Evolutionary conservation across 2,113 vertebrate species (phyloP).

Genomic region (Oryzias woworae): DNA sequence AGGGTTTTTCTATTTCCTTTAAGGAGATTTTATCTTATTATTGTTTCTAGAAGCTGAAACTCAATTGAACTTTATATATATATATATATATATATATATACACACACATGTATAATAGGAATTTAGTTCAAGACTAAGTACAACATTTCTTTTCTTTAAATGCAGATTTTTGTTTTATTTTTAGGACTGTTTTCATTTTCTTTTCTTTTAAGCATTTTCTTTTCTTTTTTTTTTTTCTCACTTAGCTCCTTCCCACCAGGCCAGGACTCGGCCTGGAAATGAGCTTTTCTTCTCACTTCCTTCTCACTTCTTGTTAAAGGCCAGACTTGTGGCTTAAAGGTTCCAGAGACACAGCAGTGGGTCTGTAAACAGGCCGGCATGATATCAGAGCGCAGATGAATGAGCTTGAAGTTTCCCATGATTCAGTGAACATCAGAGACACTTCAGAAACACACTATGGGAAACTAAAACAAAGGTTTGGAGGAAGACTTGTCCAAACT

Average conservation of each 20-base stretch:
- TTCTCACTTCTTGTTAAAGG: slow-evolving; percentile 31
- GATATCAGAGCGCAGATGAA: slow-evolving; percentile 16
- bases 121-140: too few relatives aligned
- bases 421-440: slow-evolving; percentile 34
- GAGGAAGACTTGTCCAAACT: slow-evolving; percentile 1
- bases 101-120: too few relatives aligned
- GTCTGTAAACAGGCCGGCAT: slow-evolving; percentile 10
- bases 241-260: background rate
- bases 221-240: background rate
- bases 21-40: too few relatives aligned
- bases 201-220: background rate
- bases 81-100: too few relatives aligned
- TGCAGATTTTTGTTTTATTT: background rate
- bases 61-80: too few relatives aligned
- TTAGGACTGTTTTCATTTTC: background rate
- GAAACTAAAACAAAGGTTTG: background rate
- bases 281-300: slow-evolving; percentile 3
- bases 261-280: background rate
- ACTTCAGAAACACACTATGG: slow-evolving; percentile 21
- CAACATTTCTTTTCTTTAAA: background rate
- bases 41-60: too few relatives aligned
- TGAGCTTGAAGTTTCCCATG: slow-evolving; percentile 30
- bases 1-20: too few relatives aligned
- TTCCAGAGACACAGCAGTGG: slow-evolving; percentile 4
- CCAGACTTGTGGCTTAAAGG: slow-evolving; percentile 25